phyloP scores from a whole-genome alignment of 2,797 vertebrate species.

The Hyperoplus lanceolatus region DNA sequence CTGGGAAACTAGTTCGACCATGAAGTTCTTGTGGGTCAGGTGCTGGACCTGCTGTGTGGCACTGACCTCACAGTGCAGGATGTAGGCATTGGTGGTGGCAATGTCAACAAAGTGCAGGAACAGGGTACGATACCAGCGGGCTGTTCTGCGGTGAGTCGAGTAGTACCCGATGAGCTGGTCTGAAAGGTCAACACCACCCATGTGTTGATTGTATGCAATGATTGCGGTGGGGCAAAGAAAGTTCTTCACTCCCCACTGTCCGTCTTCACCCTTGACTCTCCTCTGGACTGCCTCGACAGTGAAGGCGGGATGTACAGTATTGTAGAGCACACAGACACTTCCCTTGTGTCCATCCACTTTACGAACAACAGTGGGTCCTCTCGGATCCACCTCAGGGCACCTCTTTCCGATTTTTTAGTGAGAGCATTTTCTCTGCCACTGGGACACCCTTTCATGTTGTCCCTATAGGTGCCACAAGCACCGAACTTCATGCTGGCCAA shows the following conservation, averaged over 20 bases:
- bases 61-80: no score
- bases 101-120: slow-evolving; percentile 1
- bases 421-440: background rate
- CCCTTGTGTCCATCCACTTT: slow-evolving; percentile 28
- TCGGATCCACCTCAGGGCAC: slow-evolving; percentile 19
- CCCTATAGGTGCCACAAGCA: slow-evolving; percentile 10
- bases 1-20: background rate
- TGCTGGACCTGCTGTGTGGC: background rate
- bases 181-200: slow-evolving; percentile 27
- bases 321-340: slow-evolving; percentile 29
- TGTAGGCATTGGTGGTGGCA: no score
- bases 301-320: background rate
- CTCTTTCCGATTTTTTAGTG: slow-evolving; percentile 12
- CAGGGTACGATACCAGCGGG: slow-evolving; percentile 21
- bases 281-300: background rate
- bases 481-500: slow-evolving; percentile 15
- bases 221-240: background rate
- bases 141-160: slow-evolving; percentile 11
- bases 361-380: slow-evolving; percentile 7
- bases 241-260: slow-evolving; percentile 1
- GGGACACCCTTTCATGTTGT: slow-evolving; percentile 3
- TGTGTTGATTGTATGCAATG: slow-evolving; percentile 15
- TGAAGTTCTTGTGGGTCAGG: slow-evolving; percentile 5
- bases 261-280: background rate
- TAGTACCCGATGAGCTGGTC: slow-evolving; percentile 14